phyloP scores from a whole-genome alignment of 2,888 invertebrate species.

The Cheilosia impressa region DNA sequence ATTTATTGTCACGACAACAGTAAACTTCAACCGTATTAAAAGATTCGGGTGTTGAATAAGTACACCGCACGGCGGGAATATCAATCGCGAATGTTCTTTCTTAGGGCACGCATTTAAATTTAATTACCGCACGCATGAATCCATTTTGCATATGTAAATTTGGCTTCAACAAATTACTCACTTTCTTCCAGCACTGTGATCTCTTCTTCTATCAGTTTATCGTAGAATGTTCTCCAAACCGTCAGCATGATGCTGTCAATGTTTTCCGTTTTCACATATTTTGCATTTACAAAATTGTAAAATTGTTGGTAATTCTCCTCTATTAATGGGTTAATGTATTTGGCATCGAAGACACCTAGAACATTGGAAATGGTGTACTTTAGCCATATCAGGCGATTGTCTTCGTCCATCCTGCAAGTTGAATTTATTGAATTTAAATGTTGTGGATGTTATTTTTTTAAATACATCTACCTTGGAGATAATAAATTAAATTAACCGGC shows the following conservation, averaged over 20 bases:
- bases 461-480: background rate
- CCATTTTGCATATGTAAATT: background rate
- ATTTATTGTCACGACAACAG: too few species aligned
- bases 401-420: conserved; percentile 79
- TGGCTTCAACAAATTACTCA: conserved; percentile 82
- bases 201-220: conserved; percentile 90
- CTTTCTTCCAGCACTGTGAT: conserved; percentile 89
- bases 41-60: too few species aligned
- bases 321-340: conserved; percentile 80
- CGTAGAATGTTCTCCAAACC: conserved; percentile 88
- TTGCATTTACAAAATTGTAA: conserved; percentile 85
- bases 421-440: background rate
- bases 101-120: background rate
- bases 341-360: conserved; percentile 81
- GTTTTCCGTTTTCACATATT: conserved; percentile 84
- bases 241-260: conserved; percentile 87
- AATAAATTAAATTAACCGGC: background rate
- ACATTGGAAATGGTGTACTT: conserved; percentile 85
- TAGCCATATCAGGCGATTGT: conserved; percentile 89
- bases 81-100: too few species aligned
- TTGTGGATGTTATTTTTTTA: background rate
- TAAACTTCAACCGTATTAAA: too few species aligned
- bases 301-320: conserved; percentile 85
- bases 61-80: too few species aligned
- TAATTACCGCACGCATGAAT: background rate